Conservation (phyloP, 1,140 invertebrate genomes). For the roundworm (Caenorhabditis elegans) region DNA sequence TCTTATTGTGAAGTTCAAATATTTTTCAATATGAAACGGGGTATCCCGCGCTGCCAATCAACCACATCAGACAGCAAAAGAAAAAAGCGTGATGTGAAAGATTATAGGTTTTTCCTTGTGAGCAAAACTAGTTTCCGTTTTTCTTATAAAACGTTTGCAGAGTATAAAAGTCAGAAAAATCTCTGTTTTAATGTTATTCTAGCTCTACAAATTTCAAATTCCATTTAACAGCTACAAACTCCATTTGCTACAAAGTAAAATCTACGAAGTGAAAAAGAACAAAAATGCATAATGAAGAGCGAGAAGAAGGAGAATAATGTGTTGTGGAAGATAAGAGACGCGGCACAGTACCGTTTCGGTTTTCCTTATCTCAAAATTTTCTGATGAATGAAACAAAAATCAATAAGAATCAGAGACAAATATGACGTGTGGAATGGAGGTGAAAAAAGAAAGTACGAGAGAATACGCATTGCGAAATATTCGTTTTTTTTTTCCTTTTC, state of each 20-base stretch:
- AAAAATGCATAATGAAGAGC: not conserved
- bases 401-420: slow-evolving; percentile 8
- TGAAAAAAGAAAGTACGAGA: not conserved
- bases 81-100: not conserved
- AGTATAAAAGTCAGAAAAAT: too few relatives aligned
- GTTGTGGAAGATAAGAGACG: not conserved
- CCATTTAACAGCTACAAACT: not conserved
- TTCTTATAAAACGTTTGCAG: too few relatives aligned
- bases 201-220: too few relatives aligned
- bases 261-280: not conserved
- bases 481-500: not conserved
- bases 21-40: too few relatives aligned
- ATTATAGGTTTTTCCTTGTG: slow-evolving; percentile 5
- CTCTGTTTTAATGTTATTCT: too few relatives aligned
- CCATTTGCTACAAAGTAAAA: not conserved
- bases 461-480: slow-evolving; percentile 1
- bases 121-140: too few relatives aligned
- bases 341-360: not conserved
- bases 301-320: not conserved
- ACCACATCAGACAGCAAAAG: too few relatives aligned
- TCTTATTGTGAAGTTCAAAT: too few relatives aligned
- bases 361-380: slow-evolving; percentile 6
- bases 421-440: not conserved
- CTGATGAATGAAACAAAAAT: slow-evolving; percentile 20
- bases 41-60: too few relatives aligned